These are phyloP conservation scores for Huso huso DNA, from an alignment of 2,797 vertebrate species.

Conservation along the genomic window DNA sequence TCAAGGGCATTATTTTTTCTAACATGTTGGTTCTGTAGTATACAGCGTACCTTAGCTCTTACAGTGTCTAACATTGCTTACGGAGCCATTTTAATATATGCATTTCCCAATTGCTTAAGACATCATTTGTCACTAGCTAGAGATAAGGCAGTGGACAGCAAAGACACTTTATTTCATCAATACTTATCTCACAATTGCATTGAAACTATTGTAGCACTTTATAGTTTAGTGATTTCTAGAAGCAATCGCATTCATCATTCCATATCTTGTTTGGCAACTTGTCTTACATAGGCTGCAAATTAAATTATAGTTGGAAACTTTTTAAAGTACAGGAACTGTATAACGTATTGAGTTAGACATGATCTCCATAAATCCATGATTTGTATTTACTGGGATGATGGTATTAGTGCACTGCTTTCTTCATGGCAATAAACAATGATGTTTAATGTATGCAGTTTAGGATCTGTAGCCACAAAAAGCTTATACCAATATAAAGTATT, in stretches of 20 bases:
- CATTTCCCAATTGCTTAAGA: slow-evolving; percentile 50
- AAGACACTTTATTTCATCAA: slow-evolving; percentile 44
- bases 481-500: too few species aligned
- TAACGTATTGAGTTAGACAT: neutral
- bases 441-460: neutral
- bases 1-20: too few species aligned
- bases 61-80: too few species aligned
- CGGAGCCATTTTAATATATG: slow-evolving; percentile 39
- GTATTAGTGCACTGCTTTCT: neutral
- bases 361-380: neutral
- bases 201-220: slow-evolving; percentile 44
- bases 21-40: too few species aligned
- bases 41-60: too few species aligned
- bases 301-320: slow-evolving; percentile 39
- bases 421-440: neutral
- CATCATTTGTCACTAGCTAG: slow-evolving; percentile 48
- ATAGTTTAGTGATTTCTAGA: slow-evolving; percentile 51
- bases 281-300: slow-evolving; percentile 38
- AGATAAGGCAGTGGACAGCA: slow-evolving; percentile 33
- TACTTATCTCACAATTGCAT: slow-evolving; percentile 37
- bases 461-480: too few species aligned
- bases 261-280: slow-evolving; percentile 42
- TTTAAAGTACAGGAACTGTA: slow-evolving; percentile 22
- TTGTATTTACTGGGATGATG: neutral
- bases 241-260: slow-evolving; percentile 58